Conservation (phyloP, 2,113 vertebrate species). For the Myanophis thanlyinensis region DNA sequence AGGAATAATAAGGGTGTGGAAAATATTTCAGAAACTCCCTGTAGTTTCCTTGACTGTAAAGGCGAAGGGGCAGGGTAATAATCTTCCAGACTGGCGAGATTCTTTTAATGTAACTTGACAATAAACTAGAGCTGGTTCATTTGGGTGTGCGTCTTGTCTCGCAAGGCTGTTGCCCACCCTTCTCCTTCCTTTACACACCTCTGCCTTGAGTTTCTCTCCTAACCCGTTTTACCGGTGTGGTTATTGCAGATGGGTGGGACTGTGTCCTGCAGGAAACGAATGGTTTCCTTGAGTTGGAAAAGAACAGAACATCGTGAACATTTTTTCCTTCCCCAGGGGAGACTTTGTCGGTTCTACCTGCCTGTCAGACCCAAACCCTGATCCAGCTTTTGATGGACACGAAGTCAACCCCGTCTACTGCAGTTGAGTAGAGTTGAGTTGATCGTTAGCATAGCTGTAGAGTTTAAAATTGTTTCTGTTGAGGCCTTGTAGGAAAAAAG, state of each 20-base stretch:
- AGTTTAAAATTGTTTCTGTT: not conserved
- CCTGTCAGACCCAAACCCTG: not conserved
- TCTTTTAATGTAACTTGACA: not conserved
- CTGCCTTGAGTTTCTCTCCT: not conserved
- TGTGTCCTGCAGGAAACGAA: not conserved
- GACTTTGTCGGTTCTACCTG: not conserved
- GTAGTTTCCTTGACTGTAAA: not conserved
- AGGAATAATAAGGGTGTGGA: not conserved
- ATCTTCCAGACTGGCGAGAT: not conserved
- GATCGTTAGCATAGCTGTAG: no score
- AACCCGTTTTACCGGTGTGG: not conserved
- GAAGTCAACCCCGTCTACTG: not conserved
- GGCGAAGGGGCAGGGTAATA: rapidly evolving
- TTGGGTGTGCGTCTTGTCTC: not conserved
- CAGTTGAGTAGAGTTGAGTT: not conserved
- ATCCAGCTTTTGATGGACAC: not conserved
- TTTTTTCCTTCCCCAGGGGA: not conserved
- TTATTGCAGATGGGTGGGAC: not conserved
- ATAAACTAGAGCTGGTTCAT: not conserved
- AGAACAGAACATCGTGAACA: not conserved
- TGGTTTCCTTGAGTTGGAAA: not conserved
- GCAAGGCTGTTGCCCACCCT: not conserved
- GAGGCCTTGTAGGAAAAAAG: not conserved
- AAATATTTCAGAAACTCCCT: not conserved
- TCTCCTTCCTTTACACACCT: not conserved